These are phyloP conservation scores for Candoia aspera DNA, from an alignment of 2,113 vertebrate species.

Conservation along the genomic window DNA sequence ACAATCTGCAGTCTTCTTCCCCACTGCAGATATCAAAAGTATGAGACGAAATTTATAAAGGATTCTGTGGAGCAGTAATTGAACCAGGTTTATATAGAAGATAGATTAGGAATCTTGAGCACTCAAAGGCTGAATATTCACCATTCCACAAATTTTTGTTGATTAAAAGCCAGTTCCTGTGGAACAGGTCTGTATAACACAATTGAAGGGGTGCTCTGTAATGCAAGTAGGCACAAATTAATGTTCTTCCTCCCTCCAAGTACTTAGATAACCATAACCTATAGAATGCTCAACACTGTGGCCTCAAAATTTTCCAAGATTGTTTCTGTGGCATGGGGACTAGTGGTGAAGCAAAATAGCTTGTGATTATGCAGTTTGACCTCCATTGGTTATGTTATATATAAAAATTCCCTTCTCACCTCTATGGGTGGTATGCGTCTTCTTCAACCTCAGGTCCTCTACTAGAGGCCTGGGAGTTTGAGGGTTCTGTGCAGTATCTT, in stretches of 20 bases:
- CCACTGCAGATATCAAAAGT: background rate
- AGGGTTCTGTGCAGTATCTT: too few relatives aligned
- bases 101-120: background rate
- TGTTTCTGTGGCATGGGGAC: too few relatives aligned
- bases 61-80: background rate
- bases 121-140: background rate
- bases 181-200: too few relatives aligned
- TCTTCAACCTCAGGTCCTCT: too few relatives aligned
- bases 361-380: background rate
- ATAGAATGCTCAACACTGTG: background rate
- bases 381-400: background rate
- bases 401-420: too few relatives aligned
- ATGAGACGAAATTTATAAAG: background rate
- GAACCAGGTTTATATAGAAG: background rate
- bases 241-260: background rate
- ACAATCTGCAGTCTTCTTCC: background rate
- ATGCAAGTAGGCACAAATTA: background rate
- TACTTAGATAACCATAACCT: background rate
- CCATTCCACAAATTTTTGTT: background rate
- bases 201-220: background rate
- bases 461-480: too few relatives aligned
- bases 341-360: too few relatives aligned
- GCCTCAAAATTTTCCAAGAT: background rate
- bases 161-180: background rate
- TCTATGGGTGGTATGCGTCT: too few relatives aligned